A percentile compares a stretch with the other conserved stretches of the same genome.
Evolutionary conservation across 1,140 invertebrate genomes (phyloP).

Genomic region (Eupristina koningsbergeri): DNA sequence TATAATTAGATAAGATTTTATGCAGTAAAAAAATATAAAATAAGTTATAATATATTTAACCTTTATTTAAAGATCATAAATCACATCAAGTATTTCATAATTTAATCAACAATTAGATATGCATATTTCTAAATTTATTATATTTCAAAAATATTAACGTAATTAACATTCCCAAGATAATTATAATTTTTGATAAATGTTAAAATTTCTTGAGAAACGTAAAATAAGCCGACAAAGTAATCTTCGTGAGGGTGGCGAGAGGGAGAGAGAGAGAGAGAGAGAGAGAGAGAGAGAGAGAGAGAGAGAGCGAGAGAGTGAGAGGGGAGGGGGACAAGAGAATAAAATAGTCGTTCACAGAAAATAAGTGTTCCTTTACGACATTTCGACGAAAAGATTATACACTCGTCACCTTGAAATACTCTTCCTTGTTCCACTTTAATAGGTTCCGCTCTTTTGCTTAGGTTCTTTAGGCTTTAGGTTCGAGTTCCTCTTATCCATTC

Average conservation of each 20-base stretch:
- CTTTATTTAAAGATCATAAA: too few relatives aligned
- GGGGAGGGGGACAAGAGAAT: not conserved
- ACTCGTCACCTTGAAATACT: not conserved
- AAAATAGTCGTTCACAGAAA: constrained; percentile 25
- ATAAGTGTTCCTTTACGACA: constrained; percentile 30
- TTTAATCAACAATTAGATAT: not conserved
- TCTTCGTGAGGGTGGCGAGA: not conserved
- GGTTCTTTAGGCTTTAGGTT: not conserved
- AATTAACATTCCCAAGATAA: not conserved
- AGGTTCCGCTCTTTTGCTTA: not conserved
- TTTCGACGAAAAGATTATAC: constrained; percentile 35
- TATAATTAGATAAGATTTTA: too few relatives aligned
- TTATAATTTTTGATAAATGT: not conserved
- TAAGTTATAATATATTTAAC: too few relatives aligned
- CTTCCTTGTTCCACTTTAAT: not conserved
- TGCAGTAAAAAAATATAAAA: too few relatives aligned
- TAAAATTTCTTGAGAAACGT: not conserved
- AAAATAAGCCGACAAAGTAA: not conserved
- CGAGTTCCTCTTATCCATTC: not conserved
- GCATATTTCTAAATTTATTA: not conserved
- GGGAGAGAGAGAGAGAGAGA: not conserved
- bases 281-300: too few relatives aligned
- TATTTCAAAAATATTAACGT: not conserved
- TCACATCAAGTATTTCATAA: not conserved
- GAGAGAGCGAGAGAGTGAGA: too few relatives aligned